Evolutionary conservation across 2,888 invertebrate genomes (phyloP).

Genomic region (Pollenia amentaria): DNA sequence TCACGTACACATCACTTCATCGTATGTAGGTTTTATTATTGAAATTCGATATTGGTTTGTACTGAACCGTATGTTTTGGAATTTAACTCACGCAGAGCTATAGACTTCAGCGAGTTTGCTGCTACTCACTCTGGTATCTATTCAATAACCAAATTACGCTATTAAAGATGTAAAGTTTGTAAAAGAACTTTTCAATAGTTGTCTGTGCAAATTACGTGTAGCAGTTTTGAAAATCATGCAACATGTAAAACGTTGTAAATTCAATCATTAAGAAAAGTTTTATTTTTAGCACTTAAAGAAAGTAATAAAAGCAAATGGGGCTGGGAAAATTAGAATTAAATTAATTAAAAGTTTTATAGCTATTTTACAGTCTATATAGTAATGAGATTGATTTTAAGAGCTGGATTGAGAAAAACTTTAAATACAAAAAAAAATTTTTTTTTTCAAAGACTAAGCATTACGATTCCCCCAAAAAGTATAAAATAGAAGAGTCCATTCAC

Average conservation of each 20-base stretch:
- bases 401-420: no score
- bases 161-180: background rate
- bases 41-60: constrained; percentile 34
- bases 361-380: no score
- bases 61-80: constrained; percentile 6
- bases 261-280: background rate
- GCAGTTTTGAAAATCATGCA: background rate
- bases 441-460: no score
- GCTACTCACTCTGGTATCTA: background rate
- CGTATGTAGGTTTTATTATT: constrained; percentile 29
- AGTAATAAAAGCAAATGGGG: no score
- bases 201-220: background rate
- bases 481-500: no score
- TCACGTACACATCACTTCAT: constrained; percentile 9
- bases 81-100: constrained; percentile 7
- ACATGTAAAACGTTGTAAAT: background rate
- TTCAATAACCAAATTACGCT: constrained; percentile 2
- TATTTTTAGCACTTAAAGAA: background rate
- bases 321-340: no score
- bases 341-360: no score
- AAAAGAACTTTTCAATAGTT: background rate
- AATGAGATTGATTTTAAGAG: no score
- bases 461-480: no score
- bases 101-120: constrained; percentile 12
- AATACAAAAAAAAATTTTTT: no score